Evolutionary conservation across 2,888 invertebrate species (phyloP).

Genomic region (Stenolophus ochropezus): DNA sequence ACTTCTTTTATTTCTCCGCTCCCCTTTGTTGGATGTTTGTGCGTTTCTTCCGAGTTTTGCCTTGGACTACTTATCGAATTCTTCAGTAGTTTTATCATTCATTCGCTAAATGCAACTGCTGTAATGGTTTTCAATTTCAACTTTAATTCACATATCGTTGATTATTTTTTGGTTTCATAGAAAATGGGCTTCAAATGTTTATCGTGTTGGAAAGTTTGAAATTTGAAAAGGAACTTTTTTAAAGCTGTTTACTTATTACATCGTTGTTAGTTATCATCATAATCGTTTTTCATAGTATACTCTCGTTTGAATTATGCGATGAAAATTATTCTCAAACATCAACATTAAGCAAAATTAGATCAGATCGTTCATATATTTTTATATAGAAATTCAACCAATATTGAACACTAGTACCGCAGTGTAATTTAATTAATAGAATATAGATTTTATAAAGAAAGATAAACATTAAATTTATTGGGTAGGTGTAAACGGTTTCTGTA

Average conservation of each 20-base stretch:
- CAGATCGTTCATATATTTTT: too few relatives aligned
- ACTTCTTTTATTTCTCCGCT: slow-evolving; percentile 55
- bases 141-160: neutral
- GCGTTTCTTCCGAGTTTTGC: neutral
- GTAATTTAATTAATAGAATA: too few relatives aligned
- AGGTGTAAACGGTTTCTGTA: too few relatives aligned
- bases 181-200: neutral
- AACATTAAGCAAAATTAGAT: too few relatives aligned
- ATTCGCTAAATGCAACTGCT: neutral
- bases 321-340: neutral
- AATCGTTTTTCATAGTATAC: neutral
- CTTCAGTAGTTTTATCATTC: slow-evolving; percentile 8
- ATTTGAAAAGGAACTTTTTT: neutral
- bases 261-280: neutral
- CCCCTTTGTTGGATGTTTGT: slow-evolving; percentile 29
- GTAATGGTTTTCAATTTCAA: neutral
- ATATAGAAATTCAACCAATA: too few relatives aligned
- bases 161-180: neutral
- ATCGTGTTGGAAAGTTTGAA: neutral
- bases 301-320: neutral
- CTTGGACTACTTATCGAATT: slow-evolving; percentile 41
- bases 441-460: too few relatives aligned
- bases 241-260: neutral
- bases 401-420: too few relatives aligned
- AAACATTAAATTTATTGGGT: too few relatives aligned